phyloP scores from a whole-genome alignment of 1,140 invertebrate species.

The Probaryconus sp. region DNA sequence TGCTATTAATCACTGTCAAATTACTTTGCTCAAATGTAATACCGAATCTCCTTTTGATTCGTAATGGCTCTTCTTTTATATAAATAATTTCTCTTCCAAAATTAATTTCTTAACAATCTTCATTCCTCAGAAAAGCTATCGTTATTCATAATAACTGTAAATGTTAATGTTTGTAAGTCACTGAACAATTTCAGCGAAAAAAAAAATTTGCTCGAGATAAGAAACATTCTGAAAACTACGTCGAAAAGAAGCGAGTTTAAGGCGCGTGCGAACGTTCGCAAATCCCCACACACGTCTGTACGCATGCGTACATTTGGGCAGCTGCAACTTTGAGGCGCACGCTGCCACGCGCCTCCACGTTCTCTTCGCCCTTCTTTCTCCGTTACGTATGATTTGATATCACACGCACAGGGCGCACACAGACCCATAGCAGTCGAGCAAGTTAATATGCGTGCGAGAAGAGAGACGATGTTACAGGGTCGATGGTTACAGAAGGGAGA shows the following conservation, averaged over 20 bases:
- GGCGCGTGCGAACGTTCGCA: slow-evolving; percentile 55
- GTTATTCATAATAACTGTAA: too few relatives aligned
- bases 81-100: too few relatives aligned
- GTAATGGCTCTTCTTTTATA: too few relatives aligned
- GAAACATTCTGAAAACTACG: slow-evolving; percentile 30
- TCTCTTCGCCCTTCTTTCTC: slow-evolving; percentile 17
- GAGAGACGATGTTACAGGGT: too few relatives aligned
- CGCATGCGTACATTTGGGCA: slow-evolving; percentile 60
- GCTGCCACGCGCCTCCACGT: slow-evolving; percentile 72
- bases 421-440: too few relatives aligned
- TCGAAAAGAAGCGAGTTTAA: slow-evolving; percentile 3
- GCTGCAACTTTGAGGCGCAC: slow-evolving; percentile 68
- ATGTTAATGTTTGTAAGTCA: slow-evolving; percentile 4
- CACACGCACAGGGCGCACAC: slow-evolving; percentile 28
- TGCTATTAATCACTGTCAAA: slow-evolving; percentile 36
- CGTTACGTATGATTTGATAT: slow-evolving; percentile 29
- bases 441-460: too few relatives aligned
- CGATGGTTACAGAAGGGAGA: too few relatives aligned
- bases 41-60: too few relatives aligned
- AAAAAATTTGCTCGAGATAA: slow-evolving; percentile 37
- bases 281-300: slow-evolving; percentile 6
- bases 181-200: background rate
- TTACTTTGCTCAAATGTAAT: too few relatives aligned
- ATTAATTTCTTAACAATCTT: too few relatives aligned
- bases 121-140: too few relatives aligned